A percentile compares a stretch with the other conserved stretches of the same genome.
phyloP scores from a whole-genome alignment of 2,113 vertebrate species.

The Heteronetta atricapilla region DNA sequence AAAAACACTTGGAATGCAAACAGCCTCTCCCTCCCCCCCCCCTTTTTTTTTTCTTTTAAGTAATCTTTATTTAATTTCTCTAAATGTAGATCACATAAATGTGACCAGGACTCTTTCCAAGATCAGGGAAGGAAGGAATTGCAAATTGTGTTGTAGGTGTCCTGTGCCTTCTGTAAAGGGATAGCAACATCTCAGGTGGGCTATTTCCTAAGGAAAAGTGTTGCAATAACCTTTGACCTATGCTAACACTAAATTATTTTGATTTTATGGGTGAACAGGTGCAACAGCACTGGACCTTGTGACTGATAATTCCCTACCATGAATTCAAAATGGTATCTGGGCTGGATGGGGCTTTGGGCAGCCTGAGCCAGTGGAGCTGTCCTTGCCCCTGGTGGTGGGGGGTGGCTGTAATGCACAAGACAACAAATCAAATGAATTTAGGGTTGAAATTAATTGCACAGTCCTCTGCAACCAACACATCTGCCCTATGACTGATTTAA shows the following conservation, averaged over 20 bases:
- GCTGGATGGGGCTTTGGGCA: no score
- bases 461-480: not conserved
- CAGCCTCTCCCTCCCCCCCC: no score
- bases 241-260: not conserved
- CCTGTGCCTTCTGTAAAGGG: not conserved
- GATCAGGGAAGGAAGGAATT: not conserved
- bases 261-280: not conserved
- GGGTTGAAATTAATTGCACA: not conserved
- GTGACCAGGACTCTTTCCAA: not conserved
- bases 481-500: not conserved
- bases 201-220: not conserved
- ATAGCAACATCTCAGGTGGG: not conserved
- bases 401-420: not conserved
- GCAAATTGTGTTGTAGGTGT: not conserved
- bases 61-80: not conserved
- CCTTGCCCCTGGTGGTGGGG: no score
- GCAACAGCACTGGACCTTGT: not conserved
- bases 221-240: not conserved
- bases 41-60: not conserved
- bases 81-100: not conserved
- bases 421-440: not conserved
- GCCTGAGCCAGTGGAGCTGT: no score
- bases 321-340: not conserved
- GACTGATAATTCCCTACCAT: not conserved
- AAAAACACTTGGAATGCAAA: not conserved